These are phyloP conservation scores for Pangasius sanitwongsei DNA, from an alignment of 2,797 vertebrate genomes.

Conservation along the genomic window DNA sequence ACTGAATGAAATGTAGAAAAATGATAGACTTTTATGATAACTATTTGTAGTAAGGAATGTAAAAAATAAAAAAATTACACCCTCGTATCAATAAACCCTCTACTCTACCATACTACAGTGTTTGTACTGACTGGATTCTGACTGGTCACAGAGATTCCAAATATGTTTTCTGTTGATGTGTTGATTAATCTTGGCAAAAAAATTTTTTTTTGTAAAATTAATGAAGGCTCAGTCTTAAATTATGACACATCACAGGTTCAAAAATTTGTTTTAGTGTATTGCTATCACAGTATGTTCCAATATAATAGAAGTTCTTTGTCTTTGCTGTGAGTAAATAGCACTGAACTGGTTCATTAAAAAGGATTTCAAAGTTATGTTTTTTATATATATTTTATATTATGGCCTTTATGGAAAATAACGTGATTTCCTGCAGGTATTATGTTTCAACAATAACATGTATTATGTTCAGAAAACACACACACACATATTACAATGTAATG, in stretches of 20 bases:
- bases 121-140: not conserved
- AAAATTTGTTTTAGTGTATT: not conserved
- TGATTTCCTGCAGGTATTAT: not conserved
- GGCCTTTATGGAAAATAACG: not conserved
- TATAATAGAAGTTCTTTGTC: not conserved
- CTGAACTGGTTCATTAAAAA: not conserved
- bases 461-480: not conserved
- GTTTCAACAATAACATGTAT: not conserved
- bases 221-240: not conserved
- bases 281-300: not conserved
- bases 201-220: not conserved
- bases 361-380: not conserved
- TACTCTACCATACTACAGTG: not conserved
- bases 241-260: constrained; percentile 9
- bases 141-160: not conserved
- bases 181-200: not conserved
- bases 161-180: not conserved
- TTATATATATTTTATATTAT: not conserved
- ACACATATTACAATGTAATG: not conserved
- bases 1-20: not conserved
- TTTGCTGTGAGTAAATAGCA: not conserved
- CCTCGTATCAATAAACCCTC: not conserved
- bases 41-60: not conserved
- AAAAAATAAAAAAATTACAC: not conserved
- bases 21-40: not conserved